Evolutionary conservation across 2,797 vertebrate species (phyloP), one percentile per base, ranked within the genome.

Genomic region (Spinus pinus): DNA sequence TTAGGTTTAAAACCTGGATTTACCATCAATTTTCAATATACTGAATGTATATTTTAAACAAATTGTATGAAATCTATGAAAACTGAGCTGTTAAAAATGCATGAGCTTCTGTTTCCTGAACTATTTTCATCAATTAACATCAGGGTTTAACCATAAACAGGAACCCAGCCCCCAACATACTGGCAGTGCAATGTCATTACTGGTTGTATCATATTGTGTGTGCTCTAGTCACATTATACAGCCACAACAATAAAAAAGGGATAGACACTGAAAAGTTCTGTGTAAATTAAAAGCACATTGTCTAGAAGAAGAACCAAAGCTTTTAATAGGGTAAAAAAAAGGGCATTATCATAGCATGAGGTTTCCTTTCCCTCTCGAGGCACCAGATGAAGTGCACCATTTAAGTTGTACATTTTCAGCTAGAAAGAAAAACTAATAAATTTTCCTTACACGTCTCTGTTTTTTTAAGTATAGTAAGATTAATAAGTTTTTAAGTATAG

Each of bases 1-100:
- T 77, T 90, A 89, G 9, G 17, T 95, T 95, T 78, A 91, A 93
- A 95, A 95, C 49, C 8, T 72, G n/a, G 70, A 91, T 58, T 94
- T 50, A 51, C 78, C 92, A 71, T 80, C 14, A 12, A 27, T 95
- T 65, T 90, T 66, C 94, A 94, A 54, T 85, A 35, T 6, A 18
- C 70, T 86, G 77, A 95, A 96, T 69, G 58, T 79, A 61, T 17
- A 14, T 88, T 96, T 87, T 44, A 53, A 92, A 72, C 9, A 75
- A 94, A 93, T 79, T 81, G 27, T 74, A 39, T 53, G 35, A 90
- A 16, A 6, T 71, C 28, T 87, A 14, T 62, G 46, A 25, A 95
- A 96, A 41, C 72, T 89, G 80, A 61, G 58, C 79, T 94, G 73
- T 96, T 80, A 96, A 95, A 92, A 95, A 93, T 90, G 33, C 30